Base-by-base conservation (phyloP, 30 jellyfish, hydroid and myxozoan genomes). In the Chrysaora quinquecirrha region DNA sequence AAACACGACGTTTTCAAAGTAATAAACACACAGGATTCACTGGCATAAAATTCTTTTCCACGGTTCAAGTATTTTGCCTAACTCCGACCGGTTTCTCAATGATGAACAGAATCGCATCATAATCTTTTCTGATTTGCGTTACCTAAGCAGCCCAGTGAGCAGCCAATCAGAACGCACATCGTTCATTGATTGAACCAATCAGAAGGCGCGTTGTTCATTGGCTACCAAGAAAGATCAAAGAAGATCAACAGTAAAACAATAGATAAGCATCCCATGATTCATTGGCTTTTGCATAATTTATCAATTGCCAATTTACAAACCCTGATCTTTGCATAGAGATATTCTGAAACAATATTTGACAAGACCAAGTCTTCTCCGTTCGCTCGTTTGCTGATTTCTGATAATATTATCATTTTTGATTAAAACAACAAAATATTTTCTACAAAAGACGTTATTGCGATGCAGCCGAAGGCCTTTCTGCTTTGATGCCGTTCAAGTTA, bases 71-170 rank as follows among this genome's bases (percentile, higher is more conserved):
- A 68, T 70, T 82, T 64, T 49, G 85, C 25, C 28, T 31, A 82
- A 82, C 25, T 52, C 62, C 69, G 79, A 82, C 92, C 85, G 78
- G 92, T 69, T 70, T 71, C 85, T 54, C 85, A 68, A 82, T 71
- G 73, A 48, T 19, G 83, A 80, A 66, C 46, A 64, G 68, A 76
- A 82, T 82, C 73, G 92, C 92, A 82, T 82, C 92, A 82, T 70
- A 7, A 14, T 74, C 89, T 82, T 48, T 24, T 82, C 63, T 60
- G 85, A 82, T 54, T 75, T 33, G 78, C 46, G 90, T 34, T 80
- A 47, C 84, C 46, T 33, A 54, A 19, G 68, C 43, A 10, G 69
- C 30, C 68, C 86, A 69, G 60, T 38, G 80, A 71, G 69, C 48
- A 70, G 33, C 92, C 92, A 82, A 82, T 82, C 81, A 82, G 64